Base-by-base conservation (phyloP, 2,113 vertebrate genomes). In the Thalassoma bifasciatum region DNA sequence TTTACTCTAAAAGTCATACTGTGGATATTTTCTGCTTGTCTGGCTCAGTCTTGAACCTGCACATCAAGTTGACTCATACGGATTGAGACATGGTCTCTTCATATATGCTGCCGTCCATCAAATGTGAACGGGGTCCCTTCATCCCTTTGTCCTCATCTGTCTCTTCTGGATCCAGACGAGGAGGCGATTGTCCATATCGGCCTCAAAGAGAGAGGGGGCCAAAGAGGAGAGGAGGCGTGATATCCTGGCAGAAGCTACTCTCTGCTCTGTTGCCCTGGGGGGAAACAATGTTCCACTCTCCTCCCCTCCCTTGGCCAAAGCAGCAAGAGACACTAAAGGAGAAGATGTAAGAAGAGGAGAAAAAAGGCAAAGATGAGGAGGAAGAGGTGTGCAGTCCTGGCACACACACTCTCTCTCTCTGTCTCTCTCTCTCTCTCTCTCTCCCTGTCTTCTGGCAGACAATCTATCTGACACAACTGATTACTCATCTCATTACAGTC, bases 391-490 rank as follows among this genome's bases (percentile, higher is more conserved):
- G 53, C 30, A 17, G 23, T 52, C 47, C 77, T 82, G 83, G 74
- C 75, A 68, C 63, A 79, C 44, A 52, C 64, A 75, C 67, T 46
- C 67, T 70, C 59, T 21, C 8, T 77, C 70, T 66, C 13, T n/a
- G n/a, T n/a, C 67, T 46, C 67, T 70, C 59, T 21, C 8, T 77
- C 70, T 66, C 67, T 46, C 67, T 70, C 59, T 21, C 8, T 77
- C 70, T 66, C 13, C 24, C 75, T 78, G 80, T 72, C 74, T 88
- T 56, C 76, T 84, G 69, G 79, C 72, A 85, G 81, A 77, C 60
- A 83, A 86, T 81, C 73, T 76, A 79, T 89, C 81, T 91, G 88
- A 92, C 90, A 91, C 85, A 91, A 82, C 81, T 91, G 87, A 93
- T 91, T 91, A 91, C 83, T 86, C 86, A 88, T 89, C 86, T 88